Percentiles rank a stretch among this genome's conserved stretches.
phyloP scores from a whole-genome alignment of 2,797 vertebrate genomes.

The Gambusia yucatana region DNA sequence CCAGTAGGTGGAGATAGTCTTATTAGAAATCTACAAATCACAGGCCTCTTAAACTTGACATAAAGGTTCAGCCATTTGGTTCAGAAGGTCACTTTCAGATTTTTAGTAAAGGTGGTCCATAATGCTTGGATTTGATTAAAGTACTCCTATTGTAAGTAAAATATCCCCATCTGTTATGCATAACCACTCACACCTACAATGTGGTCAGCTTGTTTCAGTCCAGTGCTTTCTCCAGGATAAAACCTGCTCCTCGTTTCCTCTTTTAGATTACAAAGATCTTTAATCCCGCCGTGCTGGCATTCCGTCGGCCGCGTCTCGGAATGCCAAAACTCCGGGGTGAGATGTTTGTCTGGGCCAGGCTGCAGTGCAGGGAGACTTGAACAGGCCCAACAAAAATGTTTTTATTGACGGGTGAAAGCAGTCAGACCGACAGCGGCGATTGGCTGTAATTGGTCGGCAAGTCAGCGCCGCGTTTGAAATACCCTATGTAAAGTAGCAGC shows the following conservation, averaged over 20 bases:
- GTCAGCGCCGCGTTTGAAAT: slow-evolving; percentile 78
- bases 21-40: slow-evolving; percentile 16
- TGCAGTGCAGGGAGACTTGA: slow-evolving; percentile 55
- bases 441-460: slow-evolving; percentile 78
- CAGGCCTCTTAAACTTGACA: slow-evolving; percentile 34
- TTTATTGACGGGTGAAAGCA: slow-evolving; percentile 81
- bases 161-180: slow-evolving; percentile 38
- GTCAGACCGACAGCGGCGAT: slow-evolving; percentile 73
- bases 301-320: slow-evolving; percentile 62
- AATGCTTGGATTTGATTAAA: slow-evolving; percentile 39
- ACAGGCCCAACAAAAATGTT: slow-evolving; percentile 75
- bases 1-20: slow-evolving; percentile 77
- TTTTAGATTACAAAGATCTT: slow-evolving; percentile 57
- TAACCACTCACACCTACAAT: slow-evolving; percentile 38
- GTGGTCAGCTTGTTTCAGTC: slow-evolving; percentile 31
- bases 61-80: slow-evolving; percentile 23
- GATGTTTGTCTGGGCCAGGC: slow-evolving; percentile 60
- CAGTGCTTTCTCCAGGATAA: slow-evolving; percentile 28
- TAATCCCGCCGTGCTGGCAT: slow-evolving; percentile 47
- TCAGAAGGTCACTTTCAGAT: slow-evolving; percentile 37
- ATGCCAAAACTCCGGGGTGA: slow-evolving; percentile 53
- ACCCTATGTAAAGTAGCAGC: slow-evolving; percentile 77
- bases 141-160: slow-evolving; percentile 39
- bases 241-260: slow-evolving; percentile 58
- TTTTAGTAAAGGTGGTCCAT: slow-evolving; percentile 31